These are phyloP conservation scores for Caradrina kadenii DNA, from an alignment of 2,888 invertebrate genomes.

Conservation along the genomic window DNA sequence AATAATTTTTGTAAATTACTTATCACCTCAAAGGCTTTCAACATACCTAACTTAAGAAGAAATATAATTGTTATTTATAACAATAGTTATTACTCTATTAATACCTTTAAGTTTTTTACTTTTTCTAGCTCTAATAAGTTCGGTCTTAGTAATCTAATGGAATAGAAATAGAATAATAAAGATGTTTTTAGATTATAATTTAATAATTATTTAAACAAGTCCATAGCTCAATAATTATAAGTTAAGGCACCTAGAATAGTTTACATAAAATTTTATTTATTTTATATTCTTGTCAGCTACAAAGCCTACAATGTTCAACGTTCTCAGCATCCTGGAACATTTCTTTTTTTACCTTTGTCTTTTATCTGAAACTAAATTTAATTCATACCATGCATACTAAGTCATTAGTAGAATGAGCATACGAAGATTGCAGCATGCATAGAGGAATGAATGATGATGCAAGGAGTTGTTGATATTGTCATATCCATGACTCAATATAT, in stretches of 20 bases:
- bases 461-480: not conserved
- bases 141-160: not conserved
- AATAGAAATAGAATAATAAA: too few species aligned
- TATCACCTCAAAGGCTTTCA: not conserved
- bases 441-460: not conserved
- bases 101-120: too few species aligned
- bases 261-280: not conserved
- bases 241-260: not conserved
- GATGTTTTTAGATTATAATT: too few species aligned
- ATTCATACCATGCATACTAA: not conserved
- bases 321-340: not conserved
- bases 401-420: not conserved
- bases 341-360: not conserved
- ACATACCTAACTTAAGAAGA: too few species aligned
- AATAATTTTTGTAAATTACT: not conserved
- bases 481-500: not conserved
- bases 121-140: not conserved
- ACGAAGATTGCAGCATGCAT: slow-evolving; percentile 5
- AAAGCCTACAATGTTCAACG: too few species aligned
- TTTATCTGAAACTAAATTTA: slow-evolving; percentile 6
- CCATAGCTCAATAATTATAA: not conserved
- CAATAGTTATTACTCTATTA: not conserved
- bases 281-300: not conserved
- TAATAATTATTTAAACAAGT: not conserved
- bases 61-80: not conserved